Percentiles rank a stretch among this genome's conserved stretches.
These are phyloP conservation scores for Nomada ruficornis DNA, from an alignment of 2,888 invertebrate species.

Conservation along the genomic window DNA sequence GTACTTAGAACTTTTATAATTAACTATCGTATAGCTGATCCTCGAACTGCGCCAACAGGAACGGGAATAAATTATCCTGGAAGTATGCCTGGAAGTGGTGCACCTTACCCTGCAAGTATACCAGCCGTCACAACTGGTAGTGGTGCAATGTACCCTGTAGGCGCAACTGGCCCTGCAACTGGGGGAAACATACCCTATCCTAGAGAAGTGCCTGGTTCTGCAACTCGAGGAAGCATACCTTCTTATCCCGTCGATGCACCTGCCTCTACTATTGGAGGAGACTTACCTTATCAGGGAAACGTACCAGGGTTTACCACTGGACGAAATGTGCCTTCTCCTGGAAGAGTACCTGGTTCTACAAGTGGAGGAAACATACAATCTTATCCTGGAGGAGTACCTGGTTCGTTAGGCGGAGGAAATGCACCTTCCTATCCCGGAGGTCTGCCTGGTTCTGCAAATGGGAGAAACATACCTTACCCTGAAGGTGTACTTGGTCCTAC, in stretches of 20 bases:
- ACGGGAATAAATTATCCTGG: constrained; percentile 1
- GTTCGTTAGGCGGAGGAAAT: constrained; percentile 36
- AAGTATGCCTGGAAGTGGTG: constrained; percentile 11
- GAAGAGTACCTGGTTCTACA: constrained; percentile 15
- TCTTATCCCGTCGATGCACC: constrained; percentile 39
- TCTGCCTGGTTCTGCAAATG: constrained; percentile 17
- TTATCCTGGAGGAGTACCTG: constrained; percentile 58
- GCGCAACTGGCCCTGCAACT: constrained; percentile 32
- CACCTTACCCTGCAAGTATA: constrained; percentile 12
- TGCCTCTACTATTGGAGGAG: constrained; percentile 10
- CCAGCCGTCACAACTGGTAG: constrained; percentile 29
- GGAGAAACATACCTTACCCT: constrained; percentile 15
- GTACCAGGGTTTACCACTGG: constrained; percentile 52
- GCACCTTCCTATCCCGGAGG: constrained; percentile 4
- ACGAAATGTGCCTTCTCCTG: neutral
- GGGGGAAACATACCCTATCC: constrained; percentile 37
- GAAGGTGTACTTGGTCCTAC: constrained; percentile 22
- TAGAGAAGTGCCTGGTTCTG: neutral
- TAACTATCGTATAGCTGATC: constrained; percentile 32
- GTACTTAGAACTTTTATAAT: constrained; percentile 42
- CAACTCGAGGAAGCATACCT: neutral
- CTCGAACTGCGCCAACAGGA: constrained; percentile 9
- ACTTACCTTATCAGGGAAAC: constrained; percentile 44
- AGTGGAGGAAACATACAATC: neutral
- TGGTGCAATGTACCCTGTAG: neutral